Base-by-base conservation (phyloP, 2,888 invertebrate species). In the Stenchaetothrips biformis region DNA sequence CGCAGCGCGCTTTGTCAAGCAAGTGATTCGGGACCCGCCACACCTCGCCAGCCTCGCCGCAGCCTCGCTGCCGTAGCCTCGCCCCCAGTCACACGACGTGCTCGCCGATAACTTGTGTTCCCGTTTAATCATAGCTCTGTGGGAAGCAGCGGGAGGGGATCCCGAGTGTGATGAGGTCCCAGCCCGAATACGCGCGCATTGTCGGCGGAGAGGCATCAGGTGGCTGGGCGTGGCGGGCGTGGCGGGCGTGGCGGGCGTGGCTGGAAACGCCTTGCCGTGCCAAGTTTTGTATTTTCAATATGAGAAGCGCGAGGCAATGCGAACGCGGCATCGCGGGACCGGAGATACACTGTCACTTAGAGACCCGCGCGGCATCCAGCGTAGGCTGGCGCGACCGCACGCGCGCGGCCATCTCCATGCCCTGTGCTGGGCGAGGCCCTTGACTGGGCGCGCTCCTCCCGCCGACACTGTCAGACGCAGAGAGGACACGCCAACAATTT, bases 401-500 rank as follows among this genome's bases (percentile, higher is more conserved):
- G 59, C 53, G 53, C 37, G 37, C 37, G 37, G 2, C 37, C 37
- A n/a, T n/a, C n/a, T n/a, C n/a, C n/a, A n/a, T 37, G 37, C 37
- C 37, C 4, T 37, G 37, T 37, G 37, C 37, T 4, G 37, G 37
- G 37, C 37, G 37, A 37, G 53, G 53, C 53, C 11, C 53, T 37
- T 1, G 37, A 2, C 53, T 2, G 3, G 53, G 13, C 53, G 53
- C 6, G 13, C 9, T 2, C 53, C 16, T 2, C 25, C 67, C 67
- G 9, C 67, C 25, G 9, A 25, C 67, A 74, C 25, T 11, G 21
- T 25, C 9, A 74, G 21, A 74, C 9, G 25, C 25, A 74, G 67
- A 21, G 67, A 74, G 18, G 67, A 25, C 25, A 74, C 25, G 67
- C 67, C 67, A 74, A 74, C 67, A 74, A 74, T 74, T 74, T 74